A percentile compares a stretch with the other conserved stretches of the same genome.
Evolutionary conservation across 2,113 vertebrate genomes (phyloP).

Genomic region (Pluvianellus socialis): DNA sequence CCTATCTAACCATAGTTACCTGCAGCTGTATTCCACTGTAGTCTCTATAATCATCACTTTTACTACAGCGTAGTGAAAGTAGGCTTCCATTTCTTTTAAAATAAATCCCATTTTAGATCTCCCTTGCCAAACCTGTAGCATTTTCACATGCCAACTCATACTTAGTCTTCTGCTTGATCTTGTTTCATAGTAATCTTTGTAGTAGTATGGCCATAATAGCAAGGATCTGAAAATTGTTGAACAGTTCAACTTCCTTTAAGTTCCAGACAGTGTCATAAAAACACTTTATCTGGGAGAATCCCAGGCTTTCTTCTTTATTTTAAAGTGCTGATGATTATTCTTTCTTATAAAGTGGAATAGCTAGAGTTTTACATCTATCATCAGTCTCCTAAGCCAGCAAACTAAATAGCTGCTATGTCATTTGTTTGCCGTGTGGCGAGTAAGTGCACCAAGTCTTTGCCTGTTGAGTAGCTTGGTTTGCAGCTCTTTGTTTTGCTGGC

Average conservation of each 20-base stretch:
- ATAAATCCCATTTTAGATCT: background rate
- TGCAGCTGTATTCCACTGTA: background rate
- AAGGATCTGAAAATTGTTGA: background rate
- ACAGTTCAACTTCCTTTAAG: background rate
- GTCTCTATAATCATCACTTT: background rate
- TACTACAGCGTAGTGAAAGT: background rate
- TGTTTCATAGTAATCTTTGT: background rate
- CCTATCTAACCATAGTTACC: background rate
- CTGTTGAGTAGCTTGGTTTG: constrained; percentile 17
- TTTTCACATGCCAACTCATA: background rate
- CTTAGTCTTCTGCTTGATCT: background rate
- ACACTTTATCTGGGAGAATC: background rate
- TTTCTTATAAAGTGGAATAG: background rate
- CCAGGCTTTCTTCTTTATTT: background rate
- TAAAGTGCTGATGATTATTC: background rate
- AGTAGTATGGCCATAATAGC: background rate
- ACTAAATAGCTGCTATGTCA: background rate
- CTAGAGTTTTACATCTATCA: background rate
- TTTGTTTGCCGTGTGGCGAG: background rate
- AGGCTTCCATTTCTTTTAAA: background rate
- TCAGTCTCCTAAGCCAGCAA: background rate
- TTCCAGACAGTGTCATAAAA: background rate
- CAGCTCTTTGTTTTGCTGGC: constrained; percentile 68
- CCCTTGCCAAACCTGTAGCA: background rate
- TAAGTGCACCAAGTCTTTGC: background rate